Percentiles rank a stretch among this genome's conserved stretches.
Conservation (phyloP, 1,140 invertebrate species). For the Platyscapa corneri region DNA sequence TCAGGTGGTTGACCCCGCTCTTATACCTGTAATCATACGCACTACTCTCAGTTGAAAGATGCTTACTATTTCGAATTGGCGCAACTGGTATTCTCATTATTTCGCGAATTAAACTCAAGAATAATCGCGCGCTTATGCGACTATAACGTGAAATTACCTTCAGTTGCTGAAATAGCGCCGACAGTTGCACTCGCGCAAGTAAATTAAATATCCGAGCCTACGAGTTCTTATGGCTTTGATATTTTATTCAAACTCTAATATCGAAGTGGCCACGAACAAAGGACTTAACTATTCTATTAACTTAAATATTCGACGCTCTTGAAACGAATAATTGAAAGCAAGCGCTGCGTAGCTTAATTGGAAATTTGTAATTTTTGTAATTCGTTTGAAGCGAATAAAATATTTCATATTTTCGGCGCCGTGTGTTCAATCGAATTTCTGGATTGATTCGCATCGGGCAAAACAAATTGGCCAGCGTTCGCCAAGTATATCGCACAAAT, state of each 20-base stretch:
- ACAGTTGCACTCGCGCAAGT: no score
- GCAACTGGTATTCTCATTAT: background rate
- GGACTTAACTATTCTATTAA: no score
- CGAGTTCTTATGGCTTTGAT: no score
- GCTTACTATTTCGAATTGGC: constrained; percentile 33
- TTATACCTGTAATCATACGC: constrained; percentile 84
- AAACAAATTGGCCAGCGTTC: constrained; percentile 1
- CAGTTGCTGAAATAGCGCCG: no score
- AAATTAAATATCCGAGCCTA: no score
- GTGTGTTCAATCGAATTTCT: background rate
- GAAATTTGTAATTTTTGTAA: background rate
- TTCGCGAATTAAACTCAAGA: background rate
- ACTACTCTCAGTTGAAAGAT: constrained; percentile 69
- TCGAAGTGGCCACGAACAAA: background rate
- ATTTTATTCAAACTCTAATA: background rate
- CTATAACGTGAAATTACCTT: no score
- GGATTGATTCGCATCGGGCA: constrained; percentile 11
- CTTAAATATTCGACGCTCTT: background rate
- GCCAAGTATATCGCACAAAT: constrained; percentile 31
- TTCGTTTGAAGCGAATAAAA: background rate
- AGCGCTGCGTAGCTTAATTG: background rate
- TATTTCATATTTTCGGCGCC: constrained; percentile 11
- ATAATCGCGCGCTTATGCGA: background rate
- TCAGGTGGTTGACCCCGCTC: constrained; percentile 92
- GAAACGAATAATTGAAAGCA: background rate